Base-by-base conservation (phyloP, 2,888 invertebrate genomes). In the Microchrysa polita region DNA sequence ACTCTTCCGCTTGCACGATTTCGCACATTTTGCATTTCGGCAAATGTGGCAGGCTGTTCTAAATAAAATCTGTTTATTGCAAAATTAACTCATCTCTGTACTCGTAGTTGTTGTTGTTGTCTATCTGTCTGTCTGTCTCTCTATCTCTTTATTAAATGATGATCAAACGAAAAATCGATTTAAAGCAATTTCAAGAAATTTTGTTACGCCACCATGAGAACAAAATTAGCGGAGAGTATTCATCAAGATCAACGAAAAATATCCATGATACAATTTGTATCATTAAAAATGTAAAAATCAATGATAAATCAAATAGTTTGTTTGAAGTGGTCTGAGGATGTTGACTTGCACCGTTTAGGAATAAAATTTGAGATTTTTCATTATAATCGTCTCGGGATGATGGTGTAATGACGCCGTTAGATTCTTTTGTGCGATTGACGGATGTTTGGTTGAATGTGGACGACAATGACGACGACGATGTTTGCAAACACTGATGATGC, bases 181-280 rank as follows among this genome's bases (percentile, higher is more conserved):
- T 76, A 75, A 74, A 63, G 63, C 27, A 77, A 74, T 79, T 79
- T 80, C 80, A 80, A 78, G 80, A 80, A 61, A 80, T 80, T 76
- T 79, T 79, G 59, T 80, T 80, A n/a, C 80, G 79, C 80, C 80
- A 80, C 79, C 80, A 79, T 57, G 79, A 80, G 76, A 79, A 80
- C 40, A 80, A 76, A 53, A 80, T 78, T 75, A 80, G 75, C 63
- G 80, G 80, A 60, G 79, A 79, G 74, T 78, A 80, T 71, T 79
- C 80, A 40, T 79, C 79, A 48, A 79, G 76, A 73, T 79, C 78
- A 74, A 78, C 77, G 27, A 78, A 77, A 75, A 79, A 77, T 74
- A 79, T 76, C 77, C 78, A 79, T 27, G 78, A 79, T 73, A 78
- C 76, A 48, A 77, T 78, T 77, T 78, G 78, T 52, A 77, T 52